Conservation (phyloP, 2,797 vertebrate genomes). For the Tragopan temminckii region DNA sequence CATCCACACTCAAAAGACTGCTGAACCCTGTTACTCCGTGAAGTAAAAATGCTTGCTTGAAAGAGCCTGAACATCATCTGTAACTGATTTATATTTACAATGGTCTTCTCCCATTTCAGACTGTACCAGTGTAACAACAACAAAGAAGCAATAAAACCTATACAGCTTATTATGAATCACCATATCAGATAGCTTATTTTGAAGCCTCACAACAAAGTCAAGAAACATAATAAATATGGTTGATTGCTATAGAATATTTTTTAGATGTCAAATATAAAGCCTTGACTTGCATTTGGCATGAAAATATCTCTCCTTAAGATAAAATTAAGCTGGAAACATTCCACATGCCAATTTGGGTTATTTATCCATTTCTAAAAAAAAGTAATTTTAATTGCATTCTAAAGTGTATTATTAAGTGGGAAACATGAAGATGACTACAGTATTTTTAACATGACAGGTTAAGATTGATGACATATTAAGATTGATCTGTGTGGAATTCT, state of each 20-base stretch:
- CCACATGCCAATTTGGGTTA: constrained; percentile 7
- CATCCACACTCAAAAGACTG: background rate
- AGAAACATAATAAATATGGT: constrained; percentile 3
- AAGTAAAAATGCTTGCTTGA: background rate
- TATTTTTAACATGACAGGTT: background rate
- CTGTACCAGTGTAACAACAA: background rate
- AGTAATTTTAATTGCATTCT: constrained; percentile 8
- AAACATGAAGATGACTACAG: background rate
- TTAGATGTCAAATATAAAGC: background rate
- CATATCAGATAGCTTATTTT: background rate
- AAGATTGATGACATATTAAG: background rate
- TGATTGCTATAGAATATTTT: background rate
- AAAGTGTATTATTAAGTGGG: background rate
- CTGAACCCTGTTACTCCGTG: background rate
- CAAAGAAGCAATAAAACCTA: background rate
- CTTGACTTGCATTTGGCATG: constrained; percentile 16
- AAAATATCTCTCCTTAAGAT: constrained; percentile 37
- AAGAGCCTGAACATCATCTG: background rate
- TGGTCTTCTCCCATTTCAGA: background rate
- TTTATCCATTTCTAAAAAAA: constrained; percentile 48
- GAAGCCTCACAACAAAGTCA: background rate
- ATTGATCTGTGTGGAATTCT: background rate
- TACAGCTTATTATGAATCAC: background rate
- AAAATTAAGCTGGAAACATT: constrained; percentile 34
- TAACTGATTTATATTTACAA: background rate